Conservation (phyloP, 2,888 invertebrate genomes). For the Athalia rosae region DNA sequence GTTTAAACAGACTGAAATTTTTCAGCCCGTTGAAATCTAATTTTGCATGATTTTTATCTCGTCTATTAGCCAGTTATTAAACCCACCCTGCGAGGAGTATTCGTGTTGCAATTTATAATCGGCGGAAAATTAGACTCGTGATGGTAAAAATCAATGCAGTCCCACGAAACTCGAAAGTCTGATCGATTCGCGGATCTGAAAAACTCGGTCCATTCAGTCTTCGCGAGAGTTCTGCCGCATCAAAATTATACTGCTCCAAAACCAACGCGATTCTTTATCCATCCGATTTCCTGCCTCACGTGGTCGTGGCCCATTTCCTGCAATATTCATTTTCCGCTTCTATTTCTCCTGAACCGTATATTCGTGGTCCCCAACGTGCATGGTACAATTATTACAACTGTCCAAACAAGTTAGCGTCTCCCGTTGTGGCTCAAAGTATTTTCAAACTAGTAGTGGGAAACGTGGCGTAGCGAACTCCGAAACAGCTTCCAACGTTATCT, state of each 20-base stretch:
- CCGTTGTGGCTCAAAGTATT: slow-evolving; percentile 26
- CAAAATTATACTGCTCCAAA: too few relatives aligned
- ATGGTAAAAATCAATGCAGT: too few relatives aligned
- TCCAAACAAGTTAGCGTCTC: slow-evolving; percentile 37
- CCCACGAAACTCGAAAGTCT: too few relatives aligned
- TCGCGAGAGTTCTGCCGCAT: too few relatives aligned
- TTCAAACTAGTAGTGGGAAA: slow-evolving; percentile 18
- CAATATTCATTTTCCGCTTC: slow-evolving; percentile 14
- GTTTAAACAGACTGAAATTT: slow-evolving; percentile 22
- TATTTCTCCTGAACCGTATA: slow-evolving; percentile 17
- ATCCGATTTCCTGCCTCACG: slow-evolving; percentile 15
- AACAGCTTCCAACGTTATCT: slow-evolving; percentile 7
- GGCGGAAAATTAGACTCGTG: too few relatives aligned
- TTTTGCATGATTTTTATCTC: too few relatives aligned
- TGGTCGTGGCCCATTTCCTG: slow-evolving; percentile 1
- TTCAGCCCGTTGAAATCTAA: too few relatives aligned
- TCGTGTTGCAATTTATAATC: too few relatives aligned
- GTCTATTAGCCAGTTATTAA: slow-evolving; percentile 23
- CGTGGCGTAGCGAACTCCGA: slow-evolving; percentile 23
- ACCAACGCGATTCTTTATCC: neutral
- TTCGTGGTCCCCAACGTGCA: slow-evolving; percentile 17
- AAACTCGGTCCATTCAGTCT: too few relatives aligned
- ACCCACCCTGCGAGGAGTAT: too few relatives aligned
- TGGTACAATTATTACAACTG: slow-evolving; percentile 37
- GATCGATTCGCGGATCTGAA: too few relatives aligned